A percentile compares a stretch with the other conserved stretches of the same genome.
Evolutionary conservation across 1,140 invertebrate species (phyloP).

Genomic region (Gonatopus flavifemur): DNA sequence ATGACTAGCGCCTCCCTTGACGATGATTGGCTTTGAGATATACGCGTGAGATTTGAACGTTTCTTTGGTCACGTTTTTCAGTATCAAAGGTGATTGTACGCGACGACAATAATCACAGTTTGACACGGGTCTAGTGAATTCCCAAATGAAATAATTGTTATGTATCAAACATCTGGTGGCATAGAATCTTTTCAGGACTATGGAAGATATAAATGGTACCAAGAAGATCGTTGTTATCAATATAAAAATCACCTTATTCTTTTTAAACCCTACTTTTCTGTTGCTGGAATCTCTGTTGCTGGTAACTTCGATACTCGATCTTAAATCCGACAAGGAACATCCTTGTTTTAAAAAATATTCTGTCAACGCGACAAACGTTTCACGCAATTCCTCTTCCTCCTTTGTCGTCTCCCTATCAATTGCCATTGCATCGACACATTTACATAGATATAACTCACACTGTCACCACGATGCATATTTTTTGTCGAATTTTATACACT

Average conservation of each 20-base stretch:
- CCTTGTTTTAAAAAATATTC: conserved; percentile 31
- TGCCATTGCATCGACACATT: conserved; percentile 22
- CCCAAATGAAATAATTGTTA: conserved; percentile 83
- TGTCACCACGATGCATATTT: background rate
- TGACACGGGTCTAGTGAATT: conserved; percentile 79
- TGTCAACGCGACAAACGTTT: conserved; percentile 33
- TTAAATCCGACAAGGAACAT: conserved; percentile 27
- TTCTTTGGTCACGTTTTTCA: conserved; percentile 69
- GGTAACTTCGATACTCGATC: conserved; percentile 2
- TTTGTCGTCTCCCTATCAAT: conserved; percentile 17
- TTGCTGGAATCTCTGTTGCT: background rate
- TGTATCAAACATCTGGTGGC: conserved; percentile 71
- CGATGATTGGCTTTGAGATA: conserved; percentile 77
- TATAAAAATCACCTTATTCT: conserved; percentile 9
- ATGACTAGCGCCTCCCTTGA: conserved; percentile 73
- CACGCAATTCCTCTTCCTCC: conserved; percentile 24
- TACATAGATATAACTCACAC: background rate
- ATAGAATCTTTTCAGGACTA: conserved; percentile 17
- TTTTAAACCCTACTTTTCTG: background rate
- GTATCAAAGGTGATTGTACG: conserved; percentile 63
- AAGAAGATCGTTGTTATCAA: too few species aligned
- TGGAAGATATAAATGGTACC: too few species aligned
- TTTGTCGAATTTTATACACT: background rate
- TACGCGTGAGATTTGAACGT: conserved; percentile 75
- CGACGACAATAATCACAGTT: conserved; percentile 74